Conservation (phyloP, 2,888 invertebrate species). For the Eledona agricola region DNA sequence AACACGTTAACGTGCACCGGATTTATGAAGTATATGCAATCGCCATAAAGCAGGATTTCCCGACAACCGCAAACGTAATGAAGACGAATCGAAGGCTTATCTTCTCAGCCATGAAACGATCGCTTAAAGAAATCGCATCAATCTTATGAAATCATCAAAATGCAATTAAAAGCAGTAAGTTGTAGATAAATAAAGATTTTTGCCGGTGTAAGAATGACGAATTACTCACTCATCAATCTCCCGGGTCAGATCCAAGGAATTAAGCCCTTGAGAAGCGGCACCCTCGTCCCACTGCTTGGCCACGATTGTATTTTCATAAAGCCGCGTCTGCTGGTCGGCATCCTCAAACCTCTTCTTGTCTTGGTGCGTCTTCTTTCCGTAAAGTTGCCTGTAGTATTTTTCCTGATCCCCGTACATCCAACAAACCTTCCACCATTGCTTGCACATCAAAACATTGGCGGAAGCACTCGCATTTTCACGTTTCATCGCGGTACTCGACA, state of each 20-base stretch:
- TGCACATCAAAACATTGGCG: constrained; percentile 82
- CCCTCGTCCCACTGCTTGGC: constrained; percentile 23
- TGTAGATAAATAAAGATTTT: constrained; percentile 1
- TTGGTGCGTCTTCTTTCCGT: constrained; percentile 64
- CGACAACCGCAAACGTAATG: too few species aligned
- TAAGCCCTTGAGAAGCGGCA: constrained; percentile 45
- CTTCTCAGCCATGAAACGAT: too few species aligned
- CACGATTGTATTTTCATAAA: constrained; percentile 31
- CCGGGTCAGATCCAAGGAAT: constrained; percentile 50
- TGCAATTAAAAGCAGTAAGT: constrained; percentile 2
- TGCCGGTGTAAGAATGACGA: too few species aligned
- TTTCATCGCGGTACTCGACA: constrained; percentile 54
- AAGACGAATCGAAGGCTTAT: too few species aligned
- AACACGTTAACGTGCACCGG: too few species aligned
- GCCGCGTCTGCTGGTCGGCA: constrained; percentile 33
- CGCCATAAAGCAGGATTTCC: too few species aligned
- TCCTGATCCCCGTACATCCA: constrained; percentile 88
- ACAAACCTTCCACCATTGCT: constrained; percentile 91
- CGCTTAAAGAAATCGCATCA: background rate
- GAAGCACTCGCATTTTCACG: constrained; percentile 61
- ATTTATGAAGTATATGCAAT: too few species aligned
- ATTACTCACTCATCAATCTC: constrained; percentile 55
- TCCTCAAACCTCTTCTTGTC: constrained; percentile 53
- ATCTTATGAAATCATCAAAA: constrained; percentile 9
- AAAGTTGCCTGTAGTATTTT: constrained; percentile 84